Evolutionary conservation across 92 coral and sea anemone genomes (phyloP), one percentile per base, ranked within the genome.

Genomic region (Palythoa heliodiscus): DNA sequence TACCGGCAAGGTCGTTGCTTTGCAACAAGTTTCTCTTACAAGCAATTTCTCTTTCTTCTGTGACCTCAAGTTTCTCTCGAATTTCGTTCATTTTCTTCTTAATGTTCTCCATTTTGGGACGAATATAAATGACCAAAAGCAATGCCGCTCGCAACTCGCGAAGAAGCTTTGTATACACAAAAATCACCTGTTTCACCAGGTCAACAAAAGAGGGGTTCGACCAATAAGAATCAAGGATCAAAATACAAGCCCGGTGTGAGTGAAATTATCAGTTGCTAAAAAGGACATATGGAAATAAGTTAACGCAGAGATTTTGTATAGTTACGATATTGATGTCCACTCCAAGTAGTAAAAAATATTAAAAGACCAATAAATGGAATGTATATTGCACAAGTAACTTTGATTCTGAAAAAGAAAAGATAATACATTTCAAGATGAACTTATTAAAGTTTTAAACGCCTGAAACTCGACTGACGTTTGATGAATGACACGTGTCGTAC

Each of bases 141-240:
- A 70, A 87, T 69, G 76, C 77, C 40, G 48, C 72, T 52, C 76
- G 52, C 74, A 23, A 48, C 76, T 58, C 9, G 69, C 67, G 19
- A 14, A 23, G 37, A 71, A 14, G 52, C 52, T 52, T 50, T 37
- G 68, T 20, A 70, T 58, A 64, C 78, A 70, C n/a, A 72, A 70
- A 89, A 75, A 86, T 84, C 93, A 90, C 93, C 93, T 90, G 93
- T 90, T 89, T 89, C 64, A 35, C 70, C 71, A 77, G 76, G 52
- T 77, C 84, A 89, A 86, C 87, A 88, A 88, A 81, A 83, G 50
- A 82, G 25, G 48, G 70, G 70, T 57, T 58, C 55, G 47, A 66
- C 84, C 84, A 80, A 80, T 80, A 53, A 80, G n/a, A 67, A 43
- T 38, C 35, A 55, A 78, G 83, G 39, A 48, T 11, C 54, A 58